Percentiles rank a stretch among this genome's conserved stretches.
Evolutionary conservation across 2,888 invertebrate species (phyloP).

Genomic region (Siphonodentalium dalli): DNA sequence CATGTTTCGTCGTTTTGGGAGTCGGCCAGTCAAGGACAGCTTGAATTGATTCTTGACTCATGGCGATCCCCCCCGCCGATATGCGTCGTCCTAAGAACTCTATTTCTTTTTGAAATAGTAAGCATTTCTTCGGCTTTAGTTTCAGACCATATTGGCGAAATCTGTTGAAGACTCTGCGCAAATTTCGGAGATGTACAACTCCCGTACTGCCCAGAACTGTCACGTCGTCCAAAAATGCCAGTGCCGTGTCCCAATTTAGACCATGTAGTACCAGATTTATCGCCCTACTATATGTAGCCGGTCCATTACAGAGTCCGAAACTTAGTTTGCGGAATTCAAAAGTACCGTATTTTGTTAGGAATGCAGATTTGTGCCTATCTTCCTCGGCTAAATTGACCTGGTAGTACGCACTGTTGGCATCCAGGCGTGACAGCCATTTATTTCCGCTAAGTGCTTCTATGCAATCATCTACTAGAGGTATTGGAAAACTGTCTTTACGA

Average conservation of each 20-base stretch:
- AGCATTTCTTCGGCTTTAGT: slow-evolving; percentile 29
- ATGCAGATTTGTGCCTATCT: slow-evolving; percentile 30
- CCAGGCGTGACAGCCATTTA: too few species aligned
- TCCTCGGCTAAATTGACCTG: slow-evolving; percentile 16
- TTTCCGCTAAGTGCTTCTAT: too few species aligned
- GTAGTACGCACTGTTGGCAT: too few species aligned
- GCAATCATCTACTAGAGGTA: too few species aligned
- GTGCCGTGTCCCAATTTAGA: slow-evolving; percentile 14
- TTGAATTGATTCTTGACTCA: slow-evolving; percentile 3
- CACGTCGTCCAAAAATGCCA: slow-evolving; percentile 25
- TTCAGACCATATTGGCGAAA: slow-evolving; percentile 19
- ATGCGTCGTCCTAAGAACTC: slow-evolving; percentile 23
- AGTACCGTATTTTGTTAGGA: slow-evolving; percentile 29
- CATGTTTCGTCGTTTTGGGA: slow-evolving; percentile 13
- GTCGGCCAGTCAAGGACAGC: slow-evolving; percentile 12
- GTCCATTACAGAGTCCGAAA: slow-evolving; percentile 30
- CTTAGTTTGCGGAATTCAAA: slow-evolving; percentile 27
- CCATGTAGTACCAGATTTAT: slow-evolving; percentile 23
- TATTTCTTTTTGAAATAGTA: slow-evolving; percentile 19
- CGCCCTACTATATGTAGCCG: slow-evolving; percentile 22
- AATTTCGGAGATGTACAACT: slow-evolving; percentile 7
- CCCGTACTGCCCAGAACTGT: slow-evolving; percentile 12
- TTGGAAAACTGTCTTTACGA: too few species aligned
- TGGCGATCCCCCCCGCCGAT: slow-evolving; percentile 4
- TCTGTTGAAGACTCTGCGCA: slow-evolving; percentile 18